These are phyloP conservation scores for Subacronicta megacephala DNA, from an alignment of 2,888 invertebrate genomes.

Conservation along the genomic window DNA sequence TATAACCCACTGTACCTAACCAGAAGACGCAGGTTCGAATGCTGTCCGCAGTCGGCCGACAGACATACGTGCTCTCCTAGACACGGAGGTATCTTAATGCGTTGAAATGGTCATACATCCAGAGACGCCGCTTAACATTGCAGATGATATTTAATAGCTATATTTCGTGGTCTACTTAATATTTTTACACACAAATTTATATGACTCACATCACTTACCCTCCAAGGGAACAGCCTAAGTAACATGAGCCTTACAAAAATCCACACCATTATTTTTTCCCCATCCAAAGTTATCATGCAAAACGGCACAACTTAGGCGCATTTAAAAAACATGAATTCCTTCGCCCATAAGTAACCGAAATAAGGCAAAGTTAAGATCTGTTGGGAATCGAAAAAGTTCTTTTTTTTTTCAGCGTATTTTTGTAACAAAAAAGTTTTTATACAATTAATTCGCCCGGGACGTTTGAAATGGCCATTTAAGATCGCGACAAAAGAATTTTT, in stretches of 20 bases:
- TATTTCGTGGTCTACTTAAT: no score
- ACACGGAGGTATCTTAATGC: no score
- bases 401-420: conserved; percentile 41
- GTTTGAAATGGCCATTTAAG: conserved; percentile 30
- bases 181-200: background rate
- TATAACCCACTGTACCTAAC: no score
- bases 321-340: conserved; percentile 51
- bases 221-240: background rate
- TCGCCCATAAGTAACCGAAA: conserved; percentile 30
- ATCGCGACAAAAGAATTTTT: conserved; percentile 29
- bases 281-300: conserved; percentile 19
- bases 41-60: no score
- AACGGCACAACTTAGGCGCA: conserved; percentile 29
- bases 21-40: no score
- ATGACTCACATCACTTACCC: background rate
- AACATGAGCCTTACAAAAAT: background rate
- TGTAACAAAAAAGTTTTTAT: conserved; percentile 26
- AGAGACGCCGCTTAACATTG: no score
- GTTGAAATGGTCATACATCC: no score
- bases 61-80: no score
- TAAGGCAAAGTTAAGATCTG: conserved; percentile 42
- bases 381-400: conserved; percentile 56
- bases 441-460: conserved; percentile 41
- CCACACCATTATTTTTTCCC: conserved; percentile 3
- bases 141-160: no score